These are phyloP conservation scores for Umimayanthus kanabou DNA, from an alignment of 92 coral and sea anemone species.

Conservation along the genomic window DNA sequence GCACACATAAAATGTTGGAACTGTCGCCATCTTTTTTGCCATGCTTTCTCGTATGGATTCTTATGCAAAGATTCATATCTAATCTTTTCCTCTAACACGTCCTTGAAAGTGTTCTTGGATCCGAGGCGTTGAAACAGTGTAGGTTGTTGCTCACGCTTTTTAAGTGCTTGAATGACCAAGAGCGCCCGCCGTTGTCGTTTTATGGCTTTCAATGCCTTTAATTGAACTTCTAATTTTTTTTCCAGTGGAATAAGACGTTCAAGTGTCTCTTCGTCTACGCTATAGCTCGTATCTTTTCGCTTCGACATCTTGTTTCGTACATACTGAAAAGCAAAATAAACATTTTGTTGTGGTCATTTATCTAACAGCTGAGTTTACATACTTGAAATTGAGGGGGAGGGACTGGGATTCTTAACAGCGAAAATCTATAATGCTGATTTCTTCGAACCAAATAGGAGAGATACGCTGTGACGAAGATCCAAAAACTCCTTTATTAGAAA, in stretches of 20 bases:
- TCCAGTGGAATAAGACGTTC: conserved; percentile 72
- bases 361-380: background rate
- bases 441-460: background rate
- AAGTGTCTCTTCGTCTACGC: conserved; percentile 77
- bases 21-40: conserved; percentile 60
- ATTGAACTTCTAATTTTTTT: conserved; percentile 59
- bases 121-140: conserved; percentile 65
- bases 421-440: background rate
- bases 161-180: background rate
- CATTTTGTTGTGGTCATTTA: background rate
- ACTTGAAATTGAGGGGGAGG: background rate
- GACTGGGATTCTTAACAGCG: background rate
- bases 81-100: conserved; percentile 76
- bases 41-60: conserved; percentile 31
- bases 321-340: conserved; percentile 39
- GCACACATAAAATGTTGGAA: conserved; percentile 72
- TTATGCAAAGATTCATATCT: conserved; percentile 61
- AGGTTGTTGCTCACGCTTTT: conserved; percentile 32
- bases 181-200: conserved; percentile 6
- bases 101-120: conserved; percentile 77
- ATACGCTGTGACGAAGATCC: too few species aligned
- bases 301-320: conserved; percentile 59
- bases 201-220: conserved; percentile 70
- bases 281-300: conserved; percentile 69
- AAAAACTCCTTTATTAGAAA: too few species aligned